These are phyloP conservation scores for Lepidocyrtoides sp. DNA, from an alignment of 2,888 invertebrate genomes.

Conservation along the genomic window DNA sequence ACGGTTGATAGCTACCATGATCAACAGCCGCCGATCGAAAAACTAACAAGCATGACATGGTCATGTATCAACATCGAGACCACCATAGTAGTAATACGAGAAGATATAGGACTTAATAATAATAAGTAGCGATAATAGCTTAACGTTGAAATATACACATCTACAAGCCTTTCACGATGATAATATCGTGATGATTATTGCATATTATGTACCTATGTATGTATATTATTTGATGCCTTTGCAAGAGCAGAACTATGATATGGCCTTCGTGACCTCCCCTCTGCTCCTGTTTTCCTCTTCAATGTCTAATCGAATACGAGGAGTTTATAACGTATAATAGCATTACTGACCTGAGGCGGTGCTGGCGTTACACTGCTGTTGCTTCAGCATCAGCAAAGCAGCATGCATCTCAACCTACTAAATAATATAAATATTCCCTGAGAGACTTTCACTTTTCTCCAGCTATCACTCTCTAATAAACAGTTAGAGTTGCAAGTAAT, in stretches of 20 bases:
- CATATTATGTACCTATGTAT: too few species aligned
- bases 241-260: too few species aligned
- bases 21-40: conserved; percentile 15
- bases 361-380: conserved; percentile 13
- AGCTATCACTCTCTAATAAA: not conserved
- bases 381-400: not conserved
- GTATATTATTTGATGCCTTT: too few species aligned
- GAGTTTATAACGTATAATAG: conserved; percentile 49
- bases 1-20: not conserved
- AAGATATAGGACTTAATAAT: too few species aligned
- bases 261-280: conserved; percentile 67
- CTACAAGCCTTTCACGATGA: too few species aligned
- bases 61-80: too few species aligned
- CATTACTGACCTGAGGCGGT: conserved; percentile 59
- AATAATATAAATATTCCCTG: conserved; percentile 12
- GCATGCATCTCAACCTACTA: not conserved
- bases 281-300: conserved; percentile 21
- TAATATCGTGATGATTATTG: too few species aligned
- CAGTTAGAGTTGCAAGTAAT: not conserved
- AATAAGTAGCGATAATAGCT: too few species aligned
- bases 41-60: not conserved
- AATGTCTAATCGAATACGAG: conserved; percentile 43
- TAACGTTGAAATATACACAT: too few species aligned
- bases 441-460: conserved; percentile 44
- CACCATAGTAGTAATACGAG: too few species aligned